A percentile compares a stretch with the other conserved stretches of the same genome.
phyloP scores from a whole-genome alignment of 2,888 invertebrate genomes.

The Andrena fulva region DNA sequence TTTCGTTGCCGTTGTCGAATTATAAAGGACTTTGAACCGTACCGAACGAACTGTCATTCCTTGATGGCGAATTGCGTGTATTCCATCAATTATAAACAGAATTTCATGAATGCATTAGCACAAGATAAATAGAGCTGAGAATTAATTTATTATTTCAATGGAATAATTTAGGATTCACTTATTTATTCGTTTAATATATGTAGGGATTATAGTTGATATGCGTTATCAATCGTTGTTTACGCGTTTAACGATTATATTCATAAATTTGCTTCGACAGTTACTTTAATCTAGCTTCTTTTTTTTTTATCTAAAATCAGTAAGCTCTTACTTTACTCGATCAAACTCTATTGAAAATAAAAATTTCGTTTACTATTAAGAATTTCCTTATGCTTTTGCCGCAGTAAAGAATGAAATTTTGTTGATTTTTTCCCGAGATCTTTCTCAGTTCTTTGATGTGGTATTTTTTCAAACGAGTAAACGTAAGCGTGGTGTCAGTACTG shows the following conservation, averaged over 20 bases:
- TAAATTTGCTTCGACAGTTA: background rate
- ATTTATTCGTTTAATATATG: background rate
- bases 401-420: background rate
- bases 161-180: background rate
- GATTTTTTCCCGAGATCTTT: no score
- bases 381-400: background rate
- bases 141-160: background rate
- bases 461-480: background rate
- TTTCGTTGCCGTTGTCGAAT: background rate
- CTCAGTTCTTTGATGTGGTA: background rate
- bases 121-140: background rate
- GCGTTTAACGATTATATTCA: background rate
- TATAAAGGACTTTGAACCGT: background rate
- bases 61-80: background rate
- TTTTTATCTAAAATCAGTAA: no score
- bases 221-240: background rate
- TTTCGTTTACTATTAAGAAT: background rate
- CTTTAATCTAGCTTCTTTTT: background rate
- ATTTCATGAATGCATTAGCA: background rate
- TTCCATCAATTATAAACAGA: background rate
- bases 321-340: no score
- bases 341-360: background rate
- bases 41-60: background rate
- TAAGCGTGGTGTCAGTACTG: background rate
- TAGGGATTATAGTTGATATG: background rate